Base-by-base conservation (phyloP, 2,888 invertebrate genomes). In the Siphonodentalium dalli region DNA sequence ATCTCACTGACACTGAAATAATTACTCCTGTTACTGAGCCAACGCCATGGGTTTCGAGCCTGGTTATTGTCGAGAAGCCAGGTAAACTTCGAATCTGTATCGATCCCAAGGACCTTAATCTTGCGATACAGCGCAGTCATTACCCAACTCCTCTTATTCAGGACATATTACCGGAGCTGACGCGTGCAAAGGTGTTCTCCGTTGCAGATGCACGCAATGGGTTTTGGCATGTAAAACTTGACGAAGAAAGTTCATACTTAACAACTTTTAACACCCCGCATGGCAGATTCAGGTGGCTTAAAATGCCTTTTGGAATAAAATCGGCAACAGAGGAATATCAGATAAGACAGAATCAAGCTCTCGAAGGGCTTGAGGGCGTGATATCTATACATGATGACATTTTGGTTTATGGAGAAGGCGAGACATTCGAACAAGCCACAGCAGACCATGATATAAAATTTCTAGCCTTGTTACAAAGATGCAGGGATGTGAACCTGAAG, bases 211-310 rank as follows among this genome's bases (percentile, higher is more conserved):
- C 55, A 2, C 49, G 49, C 27, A 44, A 57, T 31, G 62, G 63
- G 11, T 66, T 52, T 26, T 63, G 54, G 58, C 63, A 63, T 13
- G 42, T 61, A 11, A 37, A 47, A 27, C 39, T 68, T 1, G 59
- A 66, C 35, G 51, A 66, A 6, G 46, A 51, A 37, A 56, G 51
- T 13, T 58, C 56, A 8, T 41, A 34, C 26, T 46, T 66, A 15
- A 66, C 63, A n/a, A 65, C 65, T 5, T 66, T 65, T 38, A 42
- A 48, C 21, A 63, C 62, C 3, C 63, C 60, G 9, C 62, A 46
- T 48, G 65, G 65, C 27, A 9, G 65, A n/a, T 63, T 58, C 35
- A 21, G 63, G 15, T 66, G 64, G 63, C 29, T 51, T 7, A 24
- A 60, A 3, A 41, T 68, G 47, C 66, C 65, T 3, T 65, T 67